A percentile compares a stretch with the other conserved stretches of the same genome.
These are phyloP conservation scores for Pteromalus puparum DNA, from an alignment of 1,140 invertebrate species.

Conservation along the genomic window DNA sequence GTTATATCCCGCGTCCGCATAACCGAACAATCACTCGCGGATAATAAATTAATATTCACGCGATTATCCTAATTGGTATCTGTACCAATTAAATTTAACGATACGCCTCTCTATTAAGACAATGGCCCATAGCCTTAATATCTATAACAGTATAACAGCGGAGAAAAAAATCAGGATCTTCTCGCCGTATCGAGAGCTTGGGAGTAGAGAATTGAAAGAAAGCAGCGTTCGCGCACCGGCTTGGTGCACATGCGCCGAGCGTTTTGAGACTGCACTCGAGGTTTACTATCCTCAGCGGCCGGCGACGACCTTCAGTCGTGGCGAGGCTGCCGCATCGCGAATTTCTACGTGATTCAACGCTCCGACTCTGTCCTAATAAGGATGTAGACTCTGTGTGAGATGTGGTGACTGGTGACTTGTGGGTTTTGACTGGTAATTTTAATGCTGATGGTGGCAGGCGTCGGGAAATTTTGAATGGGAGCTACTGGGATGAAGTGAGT, in stretches of 20 bases:
- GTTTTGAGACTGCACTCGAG: background rate
- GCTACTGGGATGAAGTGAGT: background rate
- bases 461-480: background rate
- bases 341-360: conserved; percentile 8
- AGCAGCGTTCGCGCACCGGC: background rate
- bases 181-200: background rate
- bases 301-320: conserved; percentile 52
- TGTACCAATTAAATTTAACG: conserved; percentile 5
- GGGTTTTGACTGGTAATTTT: too few species aligned
- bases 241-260: conserved; percentile 32
- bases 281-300: background rate
- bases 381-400: background rate
- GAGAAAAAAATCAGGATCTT: background rate
- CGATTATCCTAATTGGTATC: background rate
- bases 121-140: background rate
- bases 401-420: background rate
- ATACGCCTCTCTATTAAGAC: background rate
- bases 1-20: too few species aligned
- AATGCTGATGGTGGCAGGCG: background rate
- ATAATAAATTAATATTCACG: background rate
- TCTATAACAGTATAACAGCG: background rate
- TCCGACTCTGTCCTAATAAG: too few species aligned
- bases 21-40: background rate
- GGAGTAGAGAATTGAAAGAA: background rate
- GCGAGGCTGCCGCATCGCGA: conserved; percentile 53